Evolutionary conservation across 1,140 invertebrate genomes (phyloP), one percentile per base, ranked within the genome.

Genomic region (Drosophila teissieri): DNA sequence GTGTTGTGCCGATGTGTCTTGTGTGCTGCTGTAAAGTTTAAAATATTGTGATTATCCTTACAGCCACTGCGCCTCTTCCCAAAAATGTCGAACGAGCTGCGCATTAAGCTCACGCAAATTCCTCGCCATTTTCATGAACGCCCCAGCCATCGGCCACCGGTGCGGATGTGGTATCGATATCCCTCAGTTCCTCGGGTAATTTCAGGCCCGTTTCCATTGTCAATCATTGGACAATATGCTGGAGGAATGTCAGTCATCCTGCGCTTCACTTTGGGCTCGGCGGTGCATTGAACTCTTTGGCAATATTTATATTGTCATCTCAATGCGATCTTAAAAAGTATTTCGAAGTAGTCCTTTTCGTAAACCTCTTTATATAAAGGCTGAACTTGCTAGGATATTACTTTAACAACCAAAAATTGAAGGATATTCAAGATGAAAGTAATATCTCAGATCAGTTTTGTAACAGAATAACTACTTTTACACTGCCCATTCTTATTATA

Each of bases 141-240:
- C 58, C 49, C 39, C 31, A 31, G 11, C 42, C 68, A 57, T 70
- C 51, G 57, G 57, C 55, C 44, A 72, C 52, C 57, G 78, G 58
- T 76, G 44, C 62, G 60, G 65, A 80, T 80, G 78, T 78, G 76
- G 76, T 72, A 64, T 52, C 53, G 67, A 45, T 49, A 52, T 77
- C 54, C 34, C 52, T 55, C 27, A 48, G 39, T 44, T 49, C 44
- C 62, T 58, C 39, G 54, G 72, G 55, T 65, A 74, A 80, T 81
- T 79, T 74, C 79, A 27, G 24, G 40, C 63, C 48, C 63, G 49
- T 57, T 81, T 40, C 73, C 27, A 77, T 81, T 81, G 79, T 81
- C 79, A 77, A 63, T 81, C 79, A 81, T 19, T 19, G 19, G 19
- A 19, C 19, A 19, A 19, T 64, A 81, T 81, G 79, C 61, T 81